Conservation (phyloP, 1,140 invertebrate genomes). For the Coenobita brevimanus region DNA sequence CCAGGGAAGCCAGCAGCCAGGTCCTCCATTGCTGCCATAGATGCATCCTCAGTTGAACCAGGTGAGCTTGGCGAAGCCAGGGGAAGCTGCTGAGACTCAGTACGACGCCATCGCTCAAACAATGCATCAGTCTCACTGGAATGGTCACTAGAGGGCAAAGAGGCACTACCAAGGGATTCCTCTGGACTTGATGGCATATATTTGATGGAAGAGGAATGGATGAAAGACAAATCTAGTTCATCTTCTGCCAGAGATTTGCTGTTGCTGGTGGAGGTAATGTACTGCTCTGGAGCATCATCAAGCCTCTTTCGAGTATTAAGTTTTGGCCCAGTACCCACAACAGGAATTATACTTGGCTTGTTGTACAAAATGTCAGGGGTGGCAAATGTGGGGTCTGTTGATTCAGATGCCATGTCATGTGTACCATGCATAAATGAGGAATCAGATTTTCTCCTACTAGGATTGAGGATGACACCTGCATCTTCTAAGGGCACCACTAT, state of each 20-base stretch:
- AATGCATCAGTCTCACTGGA: constrained; percentile 3
- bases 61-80: background rate
- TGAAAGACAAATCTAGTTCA: background rate
- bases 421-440: background rate
- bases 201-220: background rate
- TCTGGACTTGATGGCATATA: too few relatives aligned
- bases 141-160: background rate
- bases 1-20: constrained; percentile 15
- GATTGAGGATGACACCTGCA: constrained; percentile 48
- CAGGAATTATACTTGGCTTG: background rate
- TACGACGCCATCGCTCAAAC: background rate
- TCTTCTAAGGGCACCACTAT: constrained; percentile 59
- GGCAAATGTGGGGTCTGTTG: constrained; percentile 41
- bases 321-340: too few relatives aligned
- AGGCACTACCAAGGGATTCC: background rate
- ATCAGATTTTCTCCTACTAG: constrained; percentile 4
- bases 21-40: constrained; percentile 9
- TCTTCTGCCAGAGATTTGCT: background rate
- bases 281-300: too few relatives aligned
- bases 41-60: background rate
- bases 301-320: background rate
- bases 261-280: too few relatives aligned
- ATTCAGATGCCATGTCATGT: background rate
- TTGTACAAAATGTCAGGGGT: constrained; percentile 19
- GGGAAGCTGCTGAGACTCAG: background rate